Evolutionary conservation across 1,140 invertebrate species (phyloP).

Genomic region (Lamellibrachia luymesi): DNA sequence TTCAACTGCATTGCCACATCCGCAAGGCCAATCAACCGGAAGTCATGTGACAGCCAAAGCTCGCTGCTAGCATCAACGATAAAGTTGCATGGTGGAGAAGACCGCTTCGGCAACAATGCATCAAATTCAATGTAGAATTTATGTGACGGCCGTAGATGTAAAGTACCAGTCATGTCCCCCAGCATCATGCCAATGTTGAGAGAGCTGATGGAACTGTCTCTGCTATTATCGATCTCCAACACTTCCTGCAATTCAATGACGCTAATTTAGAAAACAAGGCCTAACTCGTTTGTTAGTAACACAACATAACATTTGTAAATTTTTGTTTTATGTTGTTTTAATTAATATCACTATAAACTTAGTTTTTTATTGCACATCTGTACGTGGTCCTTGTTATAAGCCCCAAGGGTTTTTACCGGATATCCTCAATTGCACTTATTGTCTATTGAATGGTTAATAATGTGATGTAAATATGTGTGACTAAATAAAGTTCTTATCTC

Average conservation of each 20-base stretch:
- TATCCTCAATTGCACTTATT: too few relatives aligned
- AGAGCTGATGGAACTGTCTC: slow-evolving; percentile 20
- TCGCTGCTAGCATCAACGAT: slow-evolving; percentile 33
- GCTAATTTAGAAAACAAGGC: too few relatives aligned
- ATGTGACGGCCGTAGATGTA: slow-evolving; percentile 36
- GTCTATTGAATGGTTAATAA: too few relatives aligned
- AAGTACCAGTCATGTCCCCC: slow-evolving; percentile 38
- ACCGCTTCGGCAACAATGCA: slow-evolving; percentile 30
- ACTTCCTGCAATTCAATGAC: slow-evolving; percentile 28
- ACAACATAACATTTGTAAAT: too few relatives aligned
- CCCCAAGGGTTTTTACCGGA: too few relatives aligned
- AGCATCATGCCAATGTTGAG: slow-evolving; percentile 36
- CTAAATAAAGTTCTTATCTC: too few relatives aligned
- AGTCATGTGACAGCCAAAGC: slow-evolving; percentile 37
- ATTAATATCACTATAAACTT: too few relatives aligned
- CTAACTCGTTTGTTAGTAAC: too few relatives aligned
- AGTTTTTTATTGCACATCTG: too few relatives aligned
- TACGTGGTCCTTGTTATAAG: too few relatives aligned
- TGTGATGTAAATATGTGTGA: too few relatives aligned
- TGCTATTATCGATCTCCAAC: slow-evolving; percentile 35
- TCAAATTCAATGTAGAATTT: slow-evolving; percentile 38
- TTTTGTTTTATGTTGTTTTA: too few relatives aligned
- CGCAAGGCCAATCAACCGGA: slow-evolving; percentile 34
- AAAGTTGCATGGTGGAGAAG: slow-evolving; percentile 41
- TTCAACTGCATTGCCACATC: slow-evolving; percentile 29